Evolutionary conservation across 2,113 vertebrate genomes (phyloP).

Genomic region (Sinocyclocheilus maitianheensis): DNA sequence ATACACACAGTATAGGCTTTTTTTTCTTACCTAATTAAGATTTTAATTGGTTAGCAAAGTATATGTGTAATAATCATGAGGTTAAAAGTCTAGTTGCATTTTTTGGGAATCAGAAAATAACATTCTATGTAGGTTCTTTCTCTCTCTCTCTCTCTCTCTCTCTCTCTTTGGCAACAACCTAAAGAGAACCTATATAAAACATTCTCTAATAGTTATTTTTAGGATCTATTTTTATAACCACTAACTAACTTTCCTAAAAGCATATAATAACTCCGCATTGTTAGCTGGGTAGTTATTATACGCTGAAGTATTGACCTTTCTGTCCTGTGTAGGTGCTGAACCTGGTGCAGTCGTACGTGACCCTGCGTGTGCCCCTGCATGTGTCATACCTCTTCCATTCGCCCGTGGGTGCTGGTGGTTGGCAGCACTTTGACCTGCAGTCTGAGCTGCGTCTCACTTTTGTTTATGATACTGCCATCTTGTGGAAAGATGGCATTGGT

Average conservation of each 20-base stretch:
- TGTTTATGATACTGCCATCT: conserved; percentile 88
- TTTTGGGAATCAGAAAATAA: too few species aligned
- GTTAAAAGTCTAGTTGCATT: too few species aligned
- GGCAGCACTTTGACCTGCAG: conserved; percentile 87
- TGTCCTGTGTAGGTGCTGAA: conserved; percentile 76
- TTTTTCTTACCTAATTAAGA: too few species aligned
- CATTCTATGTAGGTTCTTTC: too few species aligned
- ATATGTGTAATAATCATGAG: too few species aligned
- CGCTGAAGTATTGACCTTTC: neutral
- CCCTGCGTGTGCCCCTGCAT: conserved; percentile 81
- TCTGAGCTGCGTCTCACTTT: conserved; percentile 85
- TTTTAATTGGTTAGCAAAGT: too few species aligned
- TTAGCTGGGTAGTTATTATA: neutral
- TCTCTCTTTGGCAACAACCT: too few species aligned
- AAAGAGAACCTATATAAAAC: neutral
- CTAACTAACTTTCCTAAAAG: neutral
- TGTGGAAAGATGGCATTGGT: conserved; percentile 84
- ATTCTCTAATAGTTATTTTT: neutral
- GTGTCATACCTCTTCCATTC: conserved; percentile 87
- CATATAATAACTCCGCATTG: neutral
- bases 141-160: too few species aligned
- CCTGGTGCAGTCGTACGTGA: conserved; percentile 86
- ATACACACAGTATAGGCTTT: too few species aligned
- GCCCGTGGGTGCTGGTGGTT: conserved; percentile 78
- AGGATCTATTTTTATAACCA: neutral